Evolutionary conservation across 2,797 vertebrate genomes (phyloP).

Genomic region (Hoplostethus atlanticus): DNA sequence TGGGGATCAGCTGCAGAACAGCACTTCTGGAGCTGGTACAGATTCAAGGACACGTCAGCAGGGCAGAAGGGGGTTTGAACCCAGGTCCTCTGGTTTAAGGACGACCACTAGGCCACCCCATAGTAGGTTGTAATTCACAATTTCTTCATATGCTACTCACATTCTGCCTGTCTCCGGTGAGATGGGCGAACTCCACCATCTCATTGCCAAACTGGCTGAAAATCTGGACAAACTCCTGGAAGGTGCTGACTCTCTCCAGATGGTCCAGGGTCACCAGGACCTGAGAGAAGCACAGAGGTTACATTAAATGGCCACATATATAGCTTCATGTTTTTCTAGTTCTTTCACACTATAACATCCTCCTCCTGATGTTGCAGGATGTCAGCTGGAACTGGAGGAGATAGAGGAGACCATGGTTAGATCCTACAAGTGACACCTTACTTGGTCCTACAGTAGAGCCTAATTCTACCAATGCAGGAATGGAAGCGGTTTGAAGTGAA

Average conservation of each 20-base stretch:
- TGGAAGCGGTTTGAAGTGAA: not conserved
- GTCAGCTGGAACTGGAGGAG: not conserved
- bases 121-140: too few species aligned
- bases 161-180: conserved; percentile 98
- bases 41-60: too few species aligned
- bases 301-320: conserved; percentile 8
- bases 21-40: too few species aligned
- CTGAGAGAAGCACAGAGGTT: conserved; percentile 75
- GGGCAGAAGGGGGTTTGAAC: too few species aligned
- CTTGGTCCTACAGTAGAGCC: not conserved
- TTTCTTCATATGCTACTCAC: conserved; percentile 82
- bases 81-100: too few species aligned
- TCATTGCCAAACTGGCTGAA: conserved; percentile 99
- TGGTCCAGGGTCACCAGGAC: conserved; percentile 96
- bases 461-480: not conserved
- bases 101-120: too few species aligned
- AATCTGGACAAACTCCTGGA: conserved; percentile 99
- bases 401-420: not conserved
- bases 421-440: not conserved
- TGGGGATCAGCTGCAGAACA: too few species aligned
- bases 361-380: not conserved
- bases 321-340: conserved; percentile 7
- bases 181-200: conserved; percentile 99
- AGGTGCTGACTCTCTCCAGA: conserved; percentile 95
- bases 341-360: not conserved